Percentiles rank a stretch among this genome's conserved stretches.
phyloP scores from a whole-genome alignment of 1,140 invertebrate genomes.

The Pseudomyrmex dendroicus region DNA sequence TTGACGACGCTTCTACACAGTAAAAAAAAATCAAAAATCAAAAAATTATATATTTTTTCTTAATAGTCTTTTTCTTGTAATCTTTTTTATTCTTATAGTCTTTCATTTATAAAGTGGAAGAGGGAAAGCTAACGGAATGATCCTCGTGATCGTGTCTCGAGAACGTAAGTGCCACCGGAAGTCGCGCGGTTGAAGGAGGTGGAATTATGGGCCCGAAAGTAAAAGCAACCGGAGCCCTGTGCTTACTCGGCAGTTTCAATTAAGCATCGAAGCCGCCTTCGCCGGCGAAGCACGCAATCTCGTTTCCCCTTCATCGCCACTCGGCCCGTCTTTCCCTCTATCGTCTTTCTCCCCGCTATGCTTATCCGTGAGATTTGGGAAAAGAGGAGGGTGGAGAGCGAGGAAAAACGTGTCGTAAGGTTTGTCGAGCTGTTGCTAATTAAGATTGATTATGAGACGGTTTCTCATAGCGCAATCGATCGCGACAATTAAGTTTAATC shows the following conservation, averaged over 20 bases:
- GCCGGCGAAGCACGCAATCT: constrained; percentile 66
- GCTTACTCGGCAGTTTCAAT: constrained; percentile 72
- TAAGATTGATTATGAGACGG: constrained; percentile 11
- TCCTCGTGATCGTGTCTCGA: neutral
- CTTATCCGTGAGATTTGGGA: constrained; percentile 38
- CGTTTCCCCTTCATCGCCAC: constrained; percentile 18
- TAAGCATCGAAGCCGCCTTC: constrained; percentile 65
- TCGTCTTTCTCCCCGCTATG: constrained; percentile 12
- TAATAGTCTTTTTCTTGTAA: neutral
- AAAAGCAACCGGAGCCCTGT: constrained; percentile 46
- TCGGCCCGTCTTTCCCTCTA: constrained; percentile 46
- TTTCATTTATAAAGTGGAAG: neutral
- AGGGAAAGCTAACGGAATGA: neutral
- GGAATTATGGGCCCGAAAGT: constrained; percentile 36
- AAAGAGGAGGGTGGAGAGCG: neutral
- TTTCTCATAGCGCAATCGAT: neutral
- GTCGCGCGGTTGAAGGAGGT: neutral
- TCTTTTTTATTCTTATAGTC: neutral
- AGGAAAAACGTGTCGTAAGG: constrained; percentile 12
- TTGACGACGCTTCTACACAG: too few species aligned
- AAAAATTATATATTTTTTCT: too few species aligned
- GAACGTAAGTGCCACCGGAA: constrained; percentile 22
- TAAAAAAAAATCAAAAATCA: too few species aligned
- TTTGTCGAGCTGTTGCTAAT: constrained; percentile 32
- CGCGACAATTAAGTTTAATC: constrained; percentile 2